Evolutionary conservation across 2,113 vertebrate species (phyloP), one percentile per base, ranked within the genome.

Genomic region (Lagopus muta): DNA sequence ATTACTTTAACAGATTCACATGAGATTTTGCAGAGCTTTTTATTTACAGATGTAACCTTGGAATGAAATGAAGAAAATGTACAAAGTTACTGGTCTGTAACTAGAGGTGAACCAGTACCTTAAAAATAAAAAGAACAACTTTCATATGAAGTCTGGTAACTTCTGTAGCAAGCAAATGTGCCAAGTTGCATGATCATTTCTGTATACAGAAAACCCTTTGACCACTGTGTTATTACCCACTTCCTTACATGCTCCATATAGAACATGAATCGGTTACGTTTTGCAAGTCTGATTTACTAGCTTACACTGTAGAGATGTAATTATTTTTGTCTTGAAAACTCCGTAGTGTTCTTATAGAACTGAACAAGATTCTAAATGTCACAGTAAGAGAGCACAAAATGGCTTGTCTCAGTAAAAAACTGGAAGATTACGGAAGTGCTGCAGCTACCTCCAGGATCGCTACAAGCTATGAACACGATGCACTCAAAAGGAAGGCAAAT

Each of bases 21-120:
- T 66, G 40, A 86, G 77, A 48, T 74, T 27, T 88, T 65, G 83
- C 24, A 58, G 42, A 36, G 5, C 80, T 5, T 76, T 87, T 36
- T 82, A 61, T 61, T 89, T 86, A 43, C 20, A 61, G 73, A 24
- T 72, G 5, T 65, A 94, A 62, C 20, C 47, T 69, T 88, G 73
- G 60, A 78, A 81, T 82, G 40, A 84, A 86, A 92, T 34, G 81
- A 54, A 90, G 15, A 28, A 89, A 86, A 81, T 13, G 3, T 28
- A 42, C 21, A 11, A 83, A 79, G 24, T 32, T 78, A 69, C 52
- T 79, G 38, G 17, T 25, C 52, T 64, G 28, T 38, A 16, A 79
- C 13, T 84, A 15, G 10, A 17, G 52, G 24, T 72, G 86, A 86
- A 82, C 47, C 52, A 77, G n/a, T 28, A 74, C 9, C 19, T 61